Evolutionary conservation across 1,140 invertebrate genomes (phyloP), one percentile per base, ranked within the genome.

Genomic region (Trichonephila clavata): DNA sequence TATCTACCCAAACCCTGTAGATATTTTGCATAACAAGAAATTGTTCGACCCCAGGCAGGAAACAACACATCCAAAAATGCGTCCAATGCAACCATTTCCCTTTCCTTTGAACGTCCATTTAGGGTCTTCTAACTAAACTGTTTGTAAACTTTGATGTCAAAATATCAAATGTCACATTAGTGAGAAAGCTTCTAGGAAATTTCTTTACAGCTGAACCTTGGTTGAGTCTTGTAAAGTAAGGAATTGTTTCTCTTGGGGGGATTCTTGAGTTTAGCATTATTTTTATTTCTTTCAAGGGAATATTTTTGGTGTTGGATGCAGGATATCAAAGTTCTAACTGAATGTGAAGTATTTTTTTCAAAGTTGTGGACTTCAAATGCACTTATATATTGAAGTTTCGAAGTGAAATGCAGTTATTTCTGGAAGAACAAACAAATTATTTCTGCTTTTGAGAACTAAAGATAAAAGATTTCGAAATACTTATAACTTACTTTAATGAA

Each of bases 161-260:
- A 87, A 87, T 87, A 87, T 87, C 86, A 87, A 63, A 27, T 87
- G 86, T 87, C 86, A 87, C 60, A 87, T 87, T 87, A 87, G 57
- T 63, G 32, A 65, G 32, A 87, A 65, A 87, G 86, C 59, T 87
- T 87, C 61, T 39, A 3, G 14, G 61, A 87, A 87, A 61, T 65
- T 87, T 87, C 60, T 87, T 87, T 87, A 57, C 86, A 32, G 60
- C 16, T 65, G 21, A 87, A 65, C 32, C 60, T 65, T 65, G 60
- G 50, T 65, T 84, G 81, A 84, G 50, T n/a, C 57, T 18, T 84
- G 14, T 20, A 14, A 63, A 87, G 50, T 20, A 84, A 59, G 63
- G 86, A 63, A 61, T 63, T 87, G 86, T 87, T 87, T 65, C 59
- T 27, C 27, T 87, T 10, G 32, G 27, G 71, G 32, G 32, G 32